phyloP scores from a whole-genome alignment of 2,113 vertebrate species.

The Dipodomys merriami region DNA sequence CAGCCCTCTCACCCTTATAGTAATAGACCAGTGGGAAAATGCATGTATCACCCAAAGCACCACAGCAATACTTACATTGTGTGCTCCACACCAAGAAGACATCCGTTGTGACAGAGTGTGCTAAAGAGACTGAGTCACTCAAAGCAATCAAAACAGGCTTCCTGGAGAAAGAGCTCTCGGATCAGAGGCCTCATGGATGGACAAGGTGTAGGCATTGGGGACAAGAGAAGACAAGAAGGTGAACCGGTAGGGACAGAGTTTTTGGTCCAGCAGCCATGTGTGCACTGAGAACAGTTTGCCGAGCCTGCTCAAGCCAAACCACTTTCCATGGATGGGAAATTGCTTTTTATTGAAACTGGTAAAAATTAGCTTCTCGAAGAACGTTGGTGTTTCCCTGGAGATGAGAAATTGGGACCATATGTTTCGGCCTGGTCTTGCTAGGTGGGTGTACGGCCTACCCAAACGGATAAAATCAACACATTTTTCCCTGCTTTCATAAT shows the following conservation, averaged over 20 bases:
- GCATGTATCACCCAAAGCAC: neutral
- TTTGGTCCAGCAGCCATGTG: neutral
- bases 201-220: neutral
- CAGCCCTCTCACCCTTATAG: neutral
- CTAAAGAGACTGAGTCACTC: neutral
- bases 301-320: neutral
- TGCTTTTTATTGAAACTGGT: slow-evolving; percentile 57
- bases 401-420: slow-evolving; percentile 65
- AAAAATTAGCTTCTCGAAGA: slow-evolving; percentile 65
- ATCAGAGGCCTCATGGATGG: neutral
- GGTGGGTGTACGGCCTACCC: slow-evolving; percentile 63
- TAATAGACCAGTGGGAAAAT: neutral
- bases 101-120: neutral
- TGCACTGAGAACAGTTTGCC: neutral
- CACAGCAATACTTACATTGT: neutral
- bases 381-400: slow-evolving; percentile 29
- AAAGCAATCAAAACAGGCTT: neutral
- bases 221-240: neutral
- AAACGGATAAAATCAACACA: slow-evolving; percentile 71
- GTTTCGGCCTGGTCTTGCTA: slow-evolving; percentile 47
- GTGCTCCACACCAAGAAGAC: no score
- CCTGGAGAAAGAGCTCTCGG: neutral
- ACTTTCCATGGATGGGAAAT: slow-evolving; percentile 34
- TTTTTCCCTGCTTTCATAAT: slow-evolving; percentile 69
- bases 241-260: neutral